Evolutionary conservation across 2,888 invertebrate genomes (phyloP), one percentile per base, ranked within the genome.

Genomic region (Lasioglossum malachurum): DNA sequence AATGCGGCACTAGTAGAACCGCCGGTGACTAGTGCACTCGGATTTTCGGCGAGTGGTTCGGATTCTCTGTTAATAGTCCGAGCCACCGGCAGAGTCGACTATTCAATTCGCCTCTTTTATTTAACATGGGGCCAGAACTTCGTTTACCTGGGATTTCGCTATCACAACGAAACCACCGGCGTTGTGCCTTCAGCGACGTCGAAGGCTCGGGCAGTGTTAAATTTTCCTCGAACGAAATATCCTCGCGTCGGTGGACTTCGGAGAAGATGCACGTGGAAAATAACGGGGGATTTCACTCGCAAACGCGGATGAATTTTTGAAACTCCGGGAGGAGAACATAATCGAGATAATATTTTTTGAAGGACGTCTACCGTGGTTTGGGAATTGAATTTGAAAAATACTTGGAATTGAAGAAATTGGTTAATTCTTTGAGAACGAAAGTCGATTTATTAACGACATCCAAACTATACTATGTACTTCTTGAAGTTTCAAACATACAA

Each of bases 1-100:
- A 90, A 89, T 82, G 87, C 86, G 82, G 73, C 88, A 74, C 82
- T 72, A 41, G 77, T 78, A 80, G 84, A 81, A 81, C 80, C 71
- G 38, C 67, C 77, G 49, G 71, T 69, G 73, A 35, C 67, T 78
- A 80, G 84, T 41, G 79, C 81, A 71, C 79, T 83, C 76, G 79
- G 82, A 87, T 87, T 89, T 89, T 88, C 87, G 88, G 85, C 88
- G 75, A 85, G 75, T 72, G 82, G 73, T 57, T 75, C 73, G 79
- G 75, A 77, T 87, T 80, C 84, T 80, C 75, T 31, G 78, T 84
- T 90, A 85, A 88, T 80, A 85, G 78, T 80, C 72, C 60, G 53
- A 60, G 64, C 79, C 64, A 69, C 46, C 57, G 75, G 27, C 53
- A 75, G 76, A 69, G n/a, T 79, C 79, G 73, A 46, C 67, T 76